phyloP scores from a whole-genome alignment of 2,797 vertebrate species.

The Chaunax sp. region DNA sequence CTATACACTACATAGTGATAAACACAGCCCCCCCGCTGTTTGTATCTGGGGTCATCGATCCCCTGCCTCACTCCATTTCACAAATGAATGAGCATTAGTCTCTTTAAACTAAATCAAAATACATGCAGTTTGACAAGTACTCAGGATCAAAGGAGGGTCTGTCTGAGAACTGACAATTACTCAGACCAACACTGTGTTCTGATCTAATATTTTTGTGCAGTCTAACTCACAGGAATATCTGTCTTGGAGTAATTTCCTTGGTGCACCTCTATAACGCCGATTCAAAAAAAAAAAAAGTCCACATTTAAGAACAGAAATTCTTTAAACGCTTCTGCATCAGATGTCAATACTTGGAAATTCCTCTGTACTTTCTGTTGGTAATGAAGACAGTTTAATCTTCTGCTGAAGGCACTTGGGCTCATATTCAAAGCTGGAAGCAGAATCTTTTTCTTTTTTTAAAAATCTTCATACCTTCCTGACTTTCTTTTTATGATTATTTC shows the following conservation, averaged over 20 bases:
- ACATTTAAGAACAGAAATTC: constrained; percentile 20
- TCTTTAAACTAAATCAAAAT: constrained; percentile 14
- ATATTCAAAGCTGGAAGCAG: too few relatives aligned
- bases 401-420: too few relatives aligned
- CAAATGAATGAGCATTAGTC: constrained; percentile 20
- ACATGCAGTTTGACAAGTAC: not conserved
- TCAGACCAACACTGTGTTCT: constrained; percentile 3
- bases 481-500: too few relatives aligned
- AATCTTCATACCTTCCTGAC: too few relatives aligned
- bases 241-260: constrained; percentile 30
- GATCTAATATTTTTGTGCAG: constrained; percentile 21
- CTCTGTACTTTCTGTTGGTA: too few relatives aligned
- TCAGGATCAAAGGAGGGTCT: constrained; percentile 14
- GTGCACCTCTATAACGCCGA: too few relatives aligned
- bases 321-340: too few relatives aligned
- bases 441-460: too few relatives aligned
- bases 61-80: constrained; percentile 16
- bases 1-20: constrained; percentile 9
- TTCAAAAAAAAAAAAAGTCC: not conserved
- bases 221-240: constrained; percentile 20
- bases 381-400: too few relatives aligned
- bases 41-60: constrained; percentile 19
- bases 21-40: constrained; percentile 10
- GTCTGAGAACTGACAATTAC: constrained; percentile 15
- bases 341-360: too few relatives aligned